These are phyloP conservation scores for Helicorthomorpha holstii DNA, from an alignment of 1,140 invertebrate species.

Conservation along the genomic window DNA sequence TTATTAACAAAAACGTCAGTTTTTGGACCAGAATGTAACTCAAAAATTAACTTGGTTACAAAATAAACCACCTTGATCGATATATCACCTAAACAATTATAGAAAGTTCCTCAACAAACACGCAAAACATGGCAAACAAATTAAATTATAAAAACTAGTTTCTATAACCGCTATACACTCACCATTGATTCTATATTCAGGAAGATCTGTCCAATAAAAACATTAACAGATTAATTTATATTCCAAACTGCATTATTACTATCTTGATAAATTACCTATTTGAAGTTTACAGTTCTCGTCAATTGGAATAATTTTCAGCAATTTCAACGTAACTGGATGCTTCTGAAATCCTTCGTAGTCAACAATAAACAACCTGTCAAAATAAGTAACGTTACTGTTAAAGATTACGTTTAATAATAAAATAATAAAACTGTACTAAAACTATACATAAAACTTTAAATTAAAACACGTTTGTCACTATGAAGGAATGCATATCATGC, in stretches of 20 bases:
- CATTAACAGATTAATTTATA: constrained; percentile 10
- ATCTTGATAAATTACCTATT: constrained; percentile 32
- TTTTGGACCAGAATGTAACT: constrained; percentile 39
- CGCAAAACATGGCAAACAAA: too few species aligned
- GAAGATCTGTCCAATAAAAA: too few species aligned
- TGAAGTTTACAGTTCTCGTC: constrained; percentile 55
- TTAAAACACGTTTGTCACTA: too few species aligned
- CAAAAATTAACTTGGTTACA: constrained; percentile 38
- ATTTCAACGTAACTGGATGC: constrained; percentile 45
- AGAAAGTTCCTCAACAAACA: constrained; percentile 9
- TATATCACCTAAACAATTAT: constrained; percentile 32
- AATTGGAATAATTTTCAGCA: constrained; percentile 54
- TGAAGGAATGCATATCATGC: too few species aligned
- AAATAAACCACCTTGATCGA: constrained; percentile 38
- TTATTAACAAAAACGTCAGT: constrained; percentile 42
- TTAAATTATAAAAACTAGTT: too few species aligned
- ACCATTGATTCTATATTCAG: too few species aligned
- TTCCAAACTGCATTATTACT: background rate
- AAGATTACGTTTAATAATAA: too few species aligned
- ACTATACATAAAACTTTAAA: too few species aligned
- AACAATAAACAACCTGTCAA: constrained; percentile 36
- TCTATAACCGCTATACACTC: too few species aligned
- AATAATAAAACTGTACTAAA: too few species aligned
- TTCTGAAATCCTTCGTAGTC: constrained; percentile 38
- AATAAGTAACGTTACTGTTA: too few species aligned